Evolutionary conservation across 2,113 vertebrate species (phyloP).

Genomic region (Neofelis nebulosa): DNA sequence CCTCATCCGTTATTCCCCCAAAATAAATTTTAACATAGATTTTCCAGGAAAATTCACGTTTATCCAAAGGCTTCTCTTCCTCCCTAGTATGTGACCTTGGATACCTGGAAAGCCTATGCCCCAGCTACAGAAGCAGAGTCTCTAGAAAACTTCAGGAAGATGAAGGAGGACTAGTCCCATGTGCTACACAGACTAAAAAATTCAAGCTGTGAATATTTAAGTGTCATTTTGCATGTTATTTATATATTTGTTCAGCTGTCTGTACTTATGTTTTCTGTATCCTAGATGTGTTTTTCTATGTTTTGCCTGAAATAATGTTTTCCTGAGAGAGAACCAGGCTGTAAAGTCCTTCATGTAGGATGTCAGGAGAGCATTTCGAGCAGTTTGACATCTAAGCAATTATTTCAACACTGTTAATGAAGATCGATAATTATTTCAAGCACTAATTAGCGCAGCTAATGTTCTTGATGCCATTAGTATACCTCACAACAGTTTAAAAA

Average conservation of each 20-base stretch:
- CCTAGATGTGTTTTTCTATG: conserved; percentile 42
- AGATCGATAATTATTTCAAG: conserved; percentile 61
- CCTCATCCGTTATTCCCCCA: not conserved
- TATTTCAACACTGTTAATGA: not conserved
- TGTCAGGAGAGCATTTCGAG: not conserved
- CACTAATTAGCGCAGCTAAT: not conserved
- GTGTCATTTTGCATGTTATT: not conserved
- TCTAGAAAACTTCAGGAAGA: not conserved
- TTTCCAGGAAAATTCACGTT: not conserved
- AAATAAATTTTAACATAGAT: not conserved
- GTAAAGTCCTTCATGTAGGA: not conserved
- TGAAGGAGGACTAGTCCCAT: not conserved
- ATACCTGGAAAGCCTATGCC: not conserved
- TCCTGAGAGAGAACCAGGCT: conserved; percentile 4
- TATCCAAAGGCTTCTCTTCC: not conserved
- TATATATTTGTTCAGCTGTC: conserved; percentile 50
- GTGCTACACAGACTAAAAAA: not conserved
- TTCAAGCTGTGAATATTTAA: conserved; percentile 16
- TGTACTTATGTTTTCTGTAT: conserved; percentile 25
- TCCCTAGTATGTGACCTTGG: not conserved
- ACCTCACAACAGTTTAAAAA: not conserved
- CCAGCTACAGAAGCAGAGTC: not conserved
- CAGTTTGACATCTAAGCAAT: not conserved
- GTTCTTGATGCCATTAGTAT: not conserved
- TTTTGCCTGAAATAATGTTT: conserved; percentile 46